Evolutionary conservation across 37 sponge, comb jelly and placozoan species (phyloP).

Genomic region (Diacarnus erythraeanus): DNA sequence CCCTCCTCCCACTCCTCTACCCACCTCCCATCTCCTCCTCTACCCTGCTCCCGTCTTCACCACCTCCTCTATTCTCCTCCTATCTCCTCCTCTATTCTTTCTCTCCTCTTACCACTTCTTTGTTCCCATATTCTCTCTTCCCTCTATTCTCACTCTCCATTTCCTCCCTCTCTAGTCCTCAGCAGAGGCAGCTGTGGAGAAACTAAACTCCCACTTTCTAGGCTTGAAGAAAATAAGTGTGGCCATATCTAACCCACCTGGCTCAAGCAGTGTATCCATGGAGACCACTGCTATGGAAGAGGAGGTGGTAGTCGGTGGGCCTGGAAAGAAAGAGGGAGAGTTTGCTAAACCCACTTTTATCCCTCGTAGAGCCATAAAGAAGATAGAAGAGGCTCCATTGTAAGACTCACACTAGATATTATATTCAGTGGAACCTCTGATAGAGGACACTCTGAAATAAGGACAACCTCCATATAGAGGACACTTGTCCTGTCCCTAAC

Average conservation of each 20-base stretch:
- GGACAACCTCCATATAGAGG: no score
- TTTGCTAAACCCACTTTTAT: constrained; percentile 26
- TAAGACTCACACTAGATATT: neutral
- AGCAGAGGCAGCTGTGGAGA: constrained; percentile 53
- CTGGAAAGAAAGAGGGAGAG: constrained; percentile 1
- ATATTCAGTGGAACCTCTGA: no score
- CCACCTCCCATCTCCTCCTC: neutral
- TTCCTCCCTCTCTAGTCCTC: constrained; percentile 56
- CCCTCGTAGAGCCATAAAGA: neutral
- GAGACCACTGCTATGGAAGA: neutral
- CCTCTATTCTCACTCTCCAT: no score
- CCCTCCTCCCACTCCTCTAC: neutral
- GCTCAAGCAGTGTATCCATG: neutral
- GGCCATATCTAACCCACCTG: constrained; percentile 79
- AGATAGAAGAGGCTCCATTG: neutral
- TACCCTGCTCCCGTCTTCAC: neutral
- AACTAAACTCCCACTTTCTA: constrained; percentile 41
- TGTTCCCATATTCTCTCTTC: neutral
- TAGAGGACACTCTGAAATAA: no score
- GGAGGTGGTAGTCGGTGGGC: neutral
- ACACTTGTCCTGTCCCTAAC: no score
- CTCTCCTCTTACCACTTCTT: neutral
- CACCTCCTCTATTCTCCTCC: neutral
- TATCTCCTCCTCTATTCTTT: neutral
- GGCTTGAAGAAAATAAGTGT: constrained; percentile 51